A percentile compares a stretch with the other conserved stretches of the same genome.
These are phyloP conservation scores for Myripristis jacobus DNA, from an alignment of 2,797 vertebrate genomes.

Conservation along the genomic window DNA sequence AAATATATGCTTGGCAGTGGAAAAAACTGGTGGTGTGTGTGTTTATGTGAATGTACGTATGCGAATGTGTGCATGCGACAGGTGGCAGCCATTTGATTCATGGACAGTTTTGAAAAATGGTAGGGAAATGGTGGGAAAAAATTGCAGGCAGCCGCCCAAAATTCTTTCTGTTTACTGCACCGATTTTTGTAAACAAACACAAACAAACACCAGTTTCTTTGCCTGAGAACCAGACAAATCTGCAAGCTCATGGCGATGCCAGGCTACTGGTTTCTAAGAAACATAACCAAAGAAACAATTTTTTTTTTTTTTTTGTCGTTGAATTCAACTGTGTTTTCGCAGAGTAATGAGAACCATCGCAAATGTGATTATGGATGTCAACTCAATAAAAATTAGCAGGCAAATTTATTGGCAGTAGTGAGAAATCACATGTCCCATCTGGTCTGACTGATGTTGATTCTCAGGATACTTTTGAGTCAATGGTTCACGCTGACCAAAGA, in stretches of 20 bases:
- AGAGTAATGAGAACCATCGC: slow-evolving; percentile 49
- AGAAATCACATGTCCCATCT: slow-evolving; percentile 57
- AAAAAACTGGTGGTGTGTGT: slow-evolving; percentile 33
- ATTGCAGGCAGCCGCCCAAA: not conserved
- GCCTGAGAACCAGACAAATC: too few species aligned
- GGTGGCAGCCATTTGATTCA: slow-evolving; percentile 27
- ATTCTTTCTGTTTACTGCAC: slow-evolving; percentile 9
- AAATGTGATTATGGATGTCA: slow-evolving; percentile 43
- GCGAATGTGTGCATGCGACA: slow-evolving; percentile 18
- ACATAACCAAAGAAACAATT: slow-evolving; percentile 21
- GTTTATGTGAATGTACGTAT: not conserved
- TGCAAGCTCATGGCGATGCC: too few species aligned
- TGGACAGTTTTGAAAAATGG: not conserved
- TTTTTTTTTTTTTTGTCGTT: too few species aligned
- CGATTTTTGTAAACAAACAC: slow-evolving; percentile 34
- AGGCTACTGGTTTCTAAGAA: slow-evolving; percentile 45
- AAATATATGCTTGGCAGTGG: slow-evolving; percentile 32
- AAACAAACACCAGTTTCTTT: too few species aligned
- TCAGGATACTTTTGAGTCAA: slow-evolving; percentile 20
- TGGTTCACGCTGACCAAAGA: not conserved
- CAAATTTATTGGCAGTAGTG: slow-evolving; percentile 38
- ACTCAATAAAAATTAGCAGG: slow-evolving; percentile 32
- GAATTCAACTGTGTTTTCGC: slow-evolving; percentile 26
- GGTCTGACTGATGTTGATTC: slow-evolving; percentile 41
- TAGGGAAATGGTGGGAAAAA: not conserved